phyloP scores from a whole-genome alignment of 37 sponge, comb jelly and placozoan species.

The Hormiphora californensis region DNA sequence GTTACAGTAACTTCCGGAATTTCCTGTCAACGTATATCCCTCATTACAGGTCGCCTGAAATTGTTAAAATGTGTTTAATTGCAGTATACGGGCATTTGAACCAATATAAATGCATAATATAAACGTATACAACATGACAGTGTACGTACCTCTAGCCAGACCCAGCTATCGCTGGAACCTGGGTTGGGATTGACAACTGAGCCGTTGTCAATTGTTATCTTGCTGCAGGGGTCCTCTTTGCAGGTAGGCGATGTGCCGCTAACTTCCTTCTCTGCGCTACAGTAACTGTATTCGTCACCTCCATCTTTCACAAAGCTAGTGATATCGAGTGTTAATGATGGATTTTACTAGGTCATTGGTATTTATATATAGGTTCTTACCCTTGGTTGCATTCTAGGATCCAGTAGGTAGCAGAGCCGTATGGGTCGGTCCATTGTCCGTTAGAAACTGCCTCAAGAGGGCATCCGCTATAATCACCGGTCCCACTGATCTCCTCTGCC shows the following conservation, averaged over 20 bases:
- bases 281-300: not conserved
- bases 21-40: not conserved
- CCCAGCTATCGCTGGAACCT: not conserved
- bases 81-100: no score
- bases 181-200: not conserved
- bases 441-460: not conserved
- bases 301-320: not conserved
- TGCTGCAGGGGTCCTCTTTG: not conserved
- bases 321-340: not conserved
- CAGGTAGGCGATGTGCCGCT: not conserved
- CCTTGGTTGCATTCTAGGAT: not conserved
- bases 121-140: no score
- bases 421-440: constrained; percentile 2
- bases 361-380: not conserved
- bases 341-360: not conserved
- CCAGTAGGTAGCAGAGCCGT: not conserved
- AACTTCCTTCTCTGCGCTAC: not conserved
- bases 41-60: not conserved
- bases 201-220: not conserved
- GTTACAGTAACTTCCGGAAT: not conserved
- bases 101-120: no score
- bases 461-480: not conserved
- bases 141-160: not conserved
- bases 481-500: not conserved
- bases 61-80: not conserved